phyloP scores from a whole-genome alignment of 2,797 vertebrate genomes.

The Gila robusta region DNA sequence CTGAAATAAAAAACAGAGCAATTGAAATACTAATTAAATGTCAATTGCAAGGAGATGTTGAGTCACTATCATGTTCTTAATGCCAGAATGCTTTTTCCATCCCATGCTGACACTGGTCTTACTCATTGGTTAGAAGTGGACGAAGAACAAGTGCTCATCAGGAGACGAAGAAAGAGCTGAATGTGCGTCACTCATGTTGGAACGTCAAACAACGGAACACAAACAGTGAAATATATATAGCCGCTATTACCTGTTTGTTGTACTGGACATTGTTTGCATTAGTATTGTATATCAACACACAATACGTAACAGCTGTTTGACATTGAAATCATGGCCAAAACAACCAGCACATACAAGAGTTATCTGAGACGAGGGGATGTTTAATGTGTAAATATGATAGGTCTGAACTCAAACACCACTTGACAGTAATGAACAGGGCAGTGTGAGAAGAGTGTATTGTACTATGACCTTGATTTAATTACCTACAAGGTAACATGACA shows the following conservation, averaged over 20 bases:
- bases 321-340: slow-evolving; percentile 19
- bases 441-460: neutral
- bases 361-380: slow-evolving; percentile 63
- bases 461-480: slow-evolving; percentile 25
- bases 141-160: slow-evolving; percentile 18
- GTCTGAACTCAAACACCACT: slow-evolving; percentile 13
- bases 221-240: slow-evolving; percentile 22
- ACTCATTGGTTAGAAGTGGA: slow-evolving; percentile 38
- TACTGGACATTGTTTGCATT: slow-evolving; percentile 17
- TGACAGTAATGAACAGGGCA: neutral
- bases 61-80: slow-evolving; percentile 68
- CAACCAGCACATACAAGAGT: slow-evolving; percentile 59
- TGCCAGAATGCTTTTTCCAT: slow-evolving; percentile 52
- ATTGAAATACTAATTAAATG: slow-evolving; percentile 50
- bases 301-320: slow-evolving; percentile 31
- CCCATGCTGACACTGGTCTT: slow-evolving; percentile 27
- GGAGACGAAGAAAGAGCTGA: slow-evolving; percentile 3
- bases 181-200: slow-evolving; percentile 6
- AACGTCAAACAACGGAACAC: slow-evolving; percentile 13
- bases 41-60: slow-evolving; percentile 64
- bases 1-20: slow-evolving; percentile 48
- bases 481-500: neutral
- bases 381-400: slow-evolving; percentile 18
- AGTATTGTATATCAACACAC: slow-evolving; percentile 22
- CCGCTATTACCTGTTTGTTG: slow-evolving; percentile 9